Base-by-base conservation (phyloP, 2,888 invertebrate genomes). In the Parnassius glacialis region DNA sequence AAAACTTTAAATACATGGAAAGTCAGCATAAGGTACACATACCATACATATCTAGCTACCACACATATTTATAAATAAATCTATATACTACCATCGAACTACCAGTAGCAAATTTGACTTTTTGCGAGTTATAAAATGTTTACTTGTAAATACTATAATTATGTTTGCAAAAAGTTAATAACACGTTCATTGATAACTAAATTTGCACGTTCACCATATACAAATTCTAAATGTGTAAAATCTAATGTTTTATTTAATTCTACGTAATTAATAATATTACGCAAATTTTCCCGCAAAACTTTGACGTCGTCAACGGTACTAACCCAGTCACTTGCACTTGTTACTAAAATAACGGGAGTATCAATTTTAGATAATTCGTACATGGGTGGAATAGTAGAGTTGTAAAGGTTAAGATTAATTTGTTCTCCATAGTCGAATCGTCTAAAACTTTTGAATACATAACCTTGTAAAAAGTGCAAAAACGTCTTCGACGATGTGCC, bases 141-240 rank as follows among this genome's bases (percentile, higher is more conserved):
- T 43, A 11, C 11, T 3, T 11, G 11, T 43, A 43, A 43, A 11
- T 43, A 10, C 1, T 57, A 52, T 12, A 5, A 41, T 12, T 45
- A 43, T 54, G 42, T 61, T n/a, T 64, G 51, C 56, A 85, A 70
- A 61, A 85, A 80, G 63, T 69, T 69, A 58, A 76, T 70, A 9
- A 85, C 72, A 57, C 81, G 82, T 56, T 81, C 67, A 68, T 88
- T 90, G 25, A 90, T 67, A 11, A 87, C 64, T 41, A 56, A 67
- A 64, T 85, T 83, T 2, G 80, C 79, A 56, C 87, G 72, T 62
- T 78, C 68, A 12, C 90, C 90, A 64, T 85, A 90, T 13, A 84
- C 69, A 68, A 87, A 90, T 67, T 90, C 90, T 42, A 89, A 75
- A 69, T 90, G 90, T 16, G 84, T 83, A 65, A 87, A 89, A 65